phyloP scores from a whole-genome alignment of 2,797 vertebrate genomes.

The Enteromius unitaeniatus region DNA sequence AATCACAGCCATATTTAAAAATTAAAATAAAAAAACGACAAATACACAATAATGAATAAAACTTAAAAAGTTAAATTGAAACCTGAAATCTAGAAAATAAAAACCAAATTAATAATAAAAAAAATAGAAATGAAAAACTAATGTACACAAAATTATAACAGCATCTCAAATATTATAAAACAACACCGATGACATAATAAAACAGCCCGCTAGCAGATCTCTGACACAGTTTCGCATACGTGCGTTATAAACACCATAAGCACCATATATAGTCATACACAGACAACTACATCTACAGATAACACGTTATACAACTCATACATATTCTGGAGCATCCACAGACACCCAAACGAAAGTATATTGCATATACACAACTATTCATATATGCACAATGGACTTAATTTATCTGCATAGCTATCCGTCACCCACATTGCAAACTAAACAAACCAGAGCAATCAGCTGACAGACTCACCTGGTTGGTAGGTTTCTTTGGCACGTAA shows the following conservation, averaged over 20 bases:
- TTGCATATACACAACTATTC: background rate
- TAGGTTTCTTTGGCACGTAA: conserved; percentile 89
- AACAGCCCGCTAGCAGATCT: background rate
- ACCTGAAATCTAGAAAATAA: background rate
- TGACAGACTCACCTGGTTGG: conserved; percentile 84
- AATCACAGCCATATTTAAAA: background rate
- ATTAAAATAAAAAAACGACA: background rate
- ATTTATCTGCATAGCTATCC: background rate
- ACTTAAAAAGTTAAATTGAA: background rate
- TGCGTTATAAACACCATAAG: background rate
- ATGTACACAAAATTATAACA: background rate
- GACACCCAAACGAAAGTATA: background rate
- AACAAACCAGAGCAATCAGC: conserved; percentile 6
- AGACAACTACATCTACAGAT: background rate
- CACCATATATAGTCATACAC: background rate
- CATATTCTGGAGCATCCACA: background rate
- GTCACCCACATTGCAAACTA: background rate
- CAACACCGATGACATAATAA: background rate
- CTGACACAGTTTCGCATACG: background rate
- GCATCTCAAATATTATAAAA: background rate
- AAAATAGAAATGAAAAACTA: fast-evolving
- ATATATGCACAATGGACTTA: background rate
- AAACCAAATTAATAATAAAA: too few species aligned
- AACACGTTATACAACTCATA: background rate
- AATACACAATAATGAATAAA: background rate